These are phyloP conservation scores for Caenorhabditis drosophilae DNA, from an alignment of 2,888 invertebrate genomes.

Conservation along the genomic window DNA sequence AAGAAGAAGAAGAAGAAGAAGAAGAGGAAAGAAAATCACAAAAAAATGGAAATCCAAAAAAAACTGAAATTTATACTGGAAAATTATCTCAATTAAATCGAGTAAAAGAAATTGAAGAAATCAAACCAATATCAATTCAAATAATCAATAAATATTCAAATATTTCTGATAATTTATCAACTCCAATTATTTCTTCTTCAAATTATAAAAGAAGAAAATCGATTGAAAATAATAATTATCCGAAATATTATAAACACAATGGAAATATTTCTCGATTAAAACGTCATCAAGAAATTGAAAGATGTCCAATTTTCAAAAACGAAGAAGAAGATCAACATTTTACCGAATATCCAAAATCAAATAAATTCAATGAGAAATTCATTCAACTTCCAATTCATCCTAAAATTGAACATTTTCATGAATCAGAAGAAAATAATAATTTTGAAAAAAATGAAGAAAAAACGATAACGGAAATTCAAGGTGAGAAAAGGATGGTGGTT, in stretches of 20 bases:
- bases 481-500: conserved; percentile 29
- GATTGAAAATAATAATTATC: too few relatives aligned
- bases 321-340: not conserved
- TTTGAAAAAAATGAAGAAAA: conserved; percentile 13
- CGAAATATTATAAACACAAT: not conserved
- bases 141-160: too few relatives aligned
- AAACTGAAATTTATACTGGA: not conserved
- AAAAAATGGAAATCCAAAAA: not conserved
- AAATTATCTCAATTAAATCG: not conserved
- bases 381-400: not conserved
- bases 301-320: not conserved
- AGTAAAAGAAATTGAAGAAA: not conserved
- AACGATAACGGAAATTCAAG: conserved; percentile 19
- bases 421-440: not conserved
- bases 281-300: conserved; percentile 10
- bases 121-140: too few relatives aligned
- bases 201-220: too few relatives aligned
- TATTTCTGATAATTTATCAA: too few relatives aligned
- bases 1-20: too few relatives aligned
- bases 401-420: not conserved
- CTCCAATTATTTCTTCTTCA: too few relatives aligned
- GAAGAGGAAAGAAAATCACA: too few relatives aligned
- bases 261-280: conserved; percentile 9
- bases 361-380: not conserved
- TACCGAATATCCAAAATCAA: not conserved